A percentile compares a stretch with the other conserved stretches of the same genome.
Evolutionary conservation across 2,888 invertebrate genomes (phyloP).

Genomic region (Agonum fuliginosum): DNA sequence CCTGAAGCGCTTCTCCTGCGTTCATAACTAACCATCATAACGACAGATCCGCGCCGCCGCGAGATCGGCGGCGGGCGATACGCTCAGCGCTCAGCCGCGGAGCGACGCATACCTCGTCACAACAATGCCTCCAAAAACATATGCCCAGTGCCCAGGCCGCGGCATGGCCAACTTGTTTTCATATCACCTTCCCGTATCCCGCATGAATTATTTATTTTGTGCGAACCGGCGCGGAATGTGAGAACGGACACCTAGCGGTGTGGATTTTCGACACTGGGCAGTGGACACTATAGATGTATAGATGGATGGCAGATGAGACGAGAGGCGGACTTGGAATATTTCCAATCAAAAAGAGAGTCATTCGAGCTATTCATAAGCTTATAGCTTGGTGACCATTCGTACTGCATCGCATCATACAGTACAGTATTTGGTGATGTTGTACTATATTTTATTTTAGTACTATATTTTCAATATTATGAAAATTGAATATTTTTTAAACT

Average conservation of each 20-base stretch:
- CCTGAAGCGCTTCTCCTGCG: not conserved
- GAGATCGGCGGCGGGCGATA: constrained; percentile 69
- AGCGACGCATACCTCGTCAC: constrained; percentile 71
- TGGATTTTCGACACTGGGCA: not conserved
- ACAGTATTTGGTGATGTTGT: no score
- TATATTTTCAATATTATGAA: no score
- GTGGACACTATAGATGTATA: no score
- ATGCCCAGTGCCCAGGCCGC: no score
- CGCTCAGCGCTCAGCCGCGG: constrained; percentile 46
- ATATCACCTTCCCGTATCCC: constrained; percentile 70
- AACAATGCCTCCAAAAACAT: constrained; percentile 71
- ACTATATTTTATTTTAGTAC: no score
- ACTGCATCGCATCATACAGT: no score
- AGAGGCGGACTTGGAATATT: no score
- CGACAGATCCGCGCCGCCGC: constrained; percentile 49
- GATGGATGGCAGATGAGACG: no score
- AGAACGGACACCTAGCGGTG: constrained; percentile 66
- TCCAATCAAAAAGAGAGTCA: no score
- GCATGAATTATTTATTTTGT: constrained; percentile 71
- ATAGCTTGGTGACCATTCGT: no score
- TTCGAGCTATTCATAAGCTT: no score
- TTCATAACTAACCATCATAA: constrained; percentile 39
- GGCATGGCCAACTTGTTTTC: constrained; percentile 71
- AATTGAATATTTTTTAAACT: no score
- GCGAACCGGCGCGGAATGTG: constrained; percentile 66